Conservation (phyloP, 2,797 vertebrate species). For the Smutsia gigantea region DNA sequence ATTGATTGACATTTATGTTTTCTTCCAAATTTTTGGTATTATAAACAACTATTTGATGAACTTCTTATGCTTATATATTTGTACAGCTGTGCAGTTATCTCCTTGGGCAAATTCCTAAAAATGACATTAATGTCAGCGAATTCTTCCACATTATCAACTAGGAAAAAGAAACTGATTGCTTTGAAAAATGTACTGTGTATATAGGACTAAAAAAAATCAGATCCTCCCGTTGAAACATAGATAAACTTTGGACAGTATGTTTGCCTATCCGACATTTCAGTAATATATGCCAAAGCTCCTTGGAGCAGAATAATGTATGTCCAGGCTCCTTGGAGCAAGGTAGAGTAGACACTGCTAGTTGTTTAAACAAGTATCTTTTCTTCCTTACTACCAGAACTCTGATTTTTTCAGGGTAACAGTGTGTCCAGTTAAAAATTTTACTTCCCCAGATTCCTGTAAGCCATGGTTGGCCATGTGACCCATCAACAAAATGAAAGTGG, state of each 20-base stretch:
- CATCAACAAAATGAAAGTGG: not conserved
- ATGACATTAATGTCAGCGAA: not conserved
- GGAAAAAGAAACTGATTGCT: slow-evolving; percentile 34
- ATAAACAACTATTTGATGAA: not conserved
- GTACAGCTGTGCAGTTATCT: not conserved
- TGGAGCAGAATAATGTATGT: not conserved
- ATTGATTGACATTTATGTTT: not conserved
- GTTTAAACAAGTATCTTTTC: slow-evolving; percentile 10
- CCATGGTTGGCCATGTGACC: not conserved
- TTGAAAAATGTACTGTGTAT: slow-evolving; percentile 27
- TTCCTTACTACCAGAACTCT: not conserved
- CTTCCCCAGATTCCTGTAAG: not conserved
- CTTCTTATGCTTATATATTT: not conserved
- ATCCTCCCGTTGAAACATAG: slow-evolving; percentile 38
- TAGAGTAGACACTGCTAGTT: not conserved
- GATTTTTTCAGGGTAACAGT: not conserved
- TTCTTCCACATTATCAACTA: slow-evolving; percentile 22
- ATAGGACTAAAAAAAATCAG: not conserved
- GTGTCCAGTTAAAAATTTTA: slow-evolving; percentile 42
- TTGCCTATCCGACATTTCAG: not conserved
- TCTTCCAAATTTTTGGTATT: not conserved
- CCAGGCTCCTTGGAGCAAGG: not conserved
- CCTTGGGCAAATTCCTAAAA: not conserved
- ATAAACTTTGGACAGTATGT: not conserved
- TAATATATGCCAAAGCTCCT: not conserved